Evolutionary conservation across 2,888 invertebrate species (phyloP).

Genomic region (Minunthozetes semirufus): DNA sequence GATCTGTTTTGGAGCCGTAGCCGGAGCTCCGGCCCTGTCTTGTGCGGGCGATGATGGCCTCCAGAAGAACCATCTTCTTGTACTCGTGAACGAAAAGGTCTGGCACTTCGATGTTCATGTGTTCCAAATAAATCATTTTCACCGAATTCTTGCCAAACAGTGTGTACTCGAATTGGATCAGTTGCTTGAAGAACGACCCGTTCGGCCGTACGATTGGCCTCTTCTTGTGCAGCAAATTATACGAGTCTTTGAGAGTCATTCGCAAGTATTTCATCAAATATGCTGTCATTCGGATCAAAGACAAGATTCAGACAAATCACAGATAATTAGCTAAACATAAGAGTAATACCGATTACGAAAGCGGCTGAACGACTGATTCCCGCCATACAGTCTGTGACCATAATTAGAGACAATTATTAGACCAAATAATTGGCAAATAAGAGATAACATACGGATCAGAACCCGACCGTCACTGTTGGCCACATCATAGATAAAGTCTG

Average conservation of each 20-base stretch:
- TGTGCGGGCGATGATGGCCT: conserved; percentile 25
- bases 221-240: conserved; percentile 63
- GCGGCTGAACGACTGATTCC: conserved; percentile 64
- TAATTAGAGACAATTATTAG: not conserved
- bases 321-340: not conserved
- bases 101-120: conserved; percentile 63
- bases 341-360: conserved; percentile 38
- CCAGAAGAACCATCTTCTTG: conserved; percentile 30
- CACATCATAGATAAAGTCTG: conserved; percentile 68
- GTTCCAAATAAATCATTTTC: conserved; percentile 63
- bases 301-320: not conserved
- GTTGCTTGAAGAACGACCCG: conserved; percentile 79
- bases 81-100: conserved; percentile 60
- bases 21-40: not conserved
- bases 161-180: conserved; percentile 72
- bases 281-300: conserved; percentile 50
- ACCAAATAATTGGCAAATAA: not conserved
- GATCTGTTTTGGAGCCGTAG: conserved; percentile 5
- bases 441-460: conserved; percentile 57
- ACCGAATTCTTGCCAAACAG: conserved; percentile 63
- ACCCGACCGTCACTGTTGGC: conserved; percentile 62
- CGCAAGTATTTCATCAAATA: conserved; percentile 77
- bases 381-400: conserved; percentile 66
- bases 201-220: conserved; percentile 79
- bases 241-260: conserved; percentile 70